Evolutionary conservation across 2,797 vertebrate genomes (phyloP), one percentile per base, ranked within the genome.

Genomic region (Ptychobarbus kaznakovi): DNA sequence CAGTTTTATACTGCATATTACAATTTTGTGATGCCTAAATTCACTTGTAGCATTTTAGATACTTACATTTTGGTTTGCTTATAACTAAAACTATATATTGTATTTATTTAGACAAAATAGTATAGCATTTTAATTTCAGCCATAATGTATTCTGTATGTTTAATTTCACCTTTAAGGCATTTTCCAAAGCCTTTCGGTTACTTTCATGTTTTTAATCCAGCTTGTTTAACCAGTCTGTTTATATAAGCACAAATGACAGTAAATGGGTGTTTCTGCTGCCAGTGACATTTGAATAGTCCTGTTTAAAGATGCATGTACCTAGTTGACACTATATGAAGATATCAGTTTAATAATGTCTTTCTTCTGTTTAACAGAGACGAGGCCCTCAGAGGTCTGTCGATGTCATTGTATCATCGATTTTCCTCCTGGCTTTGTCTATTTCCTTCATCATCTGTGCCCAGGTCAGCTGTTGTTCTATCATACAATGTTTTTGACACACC

Each of bases 381-480:
- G 98, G 98, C 3, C 98, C 97, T 0, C 98, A 99, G 95, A 96
- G 98, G 11, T 99, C 98, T 0, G 98, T 99, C 35, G 98, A 99
- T 2, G 98, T 99, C 79, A 98, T 99, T 0, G 98, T 99, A 9
- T 99, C 98, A 3, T 98, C 98, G 0, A 90, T 99, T 89, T 99
- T 99, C 90, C 93, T 99, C 22, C 92, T 98, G 86, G 97, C 97
- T 0, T 96, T 99, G 76, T 99, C 98, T 6, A 97, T 99, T 88
- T 97, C 97, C 84, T 98, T 99, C 91, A 97, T 98, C 91, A 97
- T 98, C 88, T 99, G 98, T 69, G 97, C 98, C 25, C 97, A 99
- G 98, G 98, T 99, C 93, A 95, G 95, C 92, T 65, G 32, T 73
- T 49, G 28, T 70, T 58, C 44, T 42, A 15, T 75, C 35, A 6